A percentile compares a stretch with the other conserved stretches of the same genome.
phyloP scores from a whole-genome alignment of 1,140 invertebrate genomes.

The Adoxophyes honmai region DNA sequence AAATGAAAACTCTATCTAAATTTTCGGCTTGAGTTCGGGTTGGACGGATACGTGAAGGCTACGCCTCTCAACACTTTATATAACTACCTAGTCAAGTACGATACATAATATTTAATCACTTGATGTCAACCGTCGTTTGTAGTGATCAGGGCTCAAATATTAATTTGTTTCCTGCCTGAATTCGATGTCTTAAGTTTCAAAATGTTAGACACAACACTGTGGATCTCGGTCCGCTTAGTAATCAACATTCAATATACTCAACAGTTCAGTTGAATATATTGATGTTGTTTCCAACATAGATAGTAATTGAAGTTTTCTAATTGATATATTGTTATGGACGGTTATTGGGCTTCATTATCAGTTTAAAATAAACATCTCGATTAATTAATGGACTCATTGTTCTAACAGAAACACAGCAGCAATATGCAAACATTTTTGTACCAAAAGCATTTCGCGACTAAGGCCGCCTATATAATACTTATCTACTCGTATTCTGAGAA shows the following conservation, averaged over 20 bases:
- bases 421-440: too few relatives aligned
- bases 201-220: background rate
- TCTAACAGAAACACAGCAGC: too few relatives aligned
- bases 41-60: background rate
- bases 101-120: slow-evolving; percentile 5
- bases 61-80: slow-evolving; percentile 1
- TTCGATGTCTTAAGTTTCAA: slow-evolving; percentile 1
- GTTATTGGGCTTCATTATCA: background rate
- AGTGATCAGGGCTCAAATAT: background rate
- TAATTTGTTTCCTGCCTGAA: background rate
- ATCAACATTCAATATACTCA: background rate
- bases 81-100: slow-evolving; percentile 5
- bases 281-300: background rate
- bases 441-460: too few relatives aligned
- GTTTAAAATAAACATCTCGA: too few relatives aligned
- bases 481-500: too few relatives aligned
- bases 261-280: slow-evolving; percentile 10
- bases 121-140: slow-evolving; percentile 13
- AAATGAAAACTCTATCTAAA: too few relatives aligned
- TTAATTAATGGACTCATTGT: too few relatives aligned
- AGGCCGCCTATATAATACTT: too few relatives aligned
- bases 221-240: background rate
- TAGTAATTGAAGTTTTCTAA: slow-evolving; percentile 13
- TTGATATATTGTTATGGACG: slow-evolving; percentile 10
- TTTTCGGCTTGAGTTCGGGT: too few relatives aligned